Conservation (phyloP, 2,888 invertebrate genomes). For the Patella pellucida region DNA sequence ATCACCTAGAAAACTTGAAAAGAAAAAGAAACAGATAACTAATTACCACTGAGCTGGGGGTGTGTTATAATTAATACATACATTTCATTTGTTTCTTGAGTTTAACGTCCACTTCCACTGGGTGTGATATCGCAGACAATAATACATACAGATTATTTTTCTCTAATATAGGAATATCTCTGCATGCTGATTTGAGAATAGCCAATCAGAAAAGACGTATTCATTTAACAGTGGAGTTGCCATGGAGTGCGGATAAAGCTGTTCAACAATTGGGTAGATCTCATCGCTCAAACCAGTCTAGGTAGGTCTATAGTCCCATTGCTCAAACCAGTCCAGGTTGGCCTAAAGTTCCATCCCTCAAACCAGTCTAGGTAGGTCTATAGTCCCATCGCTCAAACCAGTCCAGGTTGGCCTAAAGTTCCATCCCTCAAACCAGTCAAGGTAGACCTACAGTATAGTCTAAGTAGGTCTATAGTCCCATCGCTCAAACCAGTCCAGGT, state of each 20-base stretch:
- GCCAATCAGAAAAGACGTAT: slow-evolving; percentile 64
- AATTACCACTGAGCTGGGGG: no score
- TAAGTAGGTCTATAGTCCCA: background rate
- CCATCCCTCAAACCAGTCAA: no score
- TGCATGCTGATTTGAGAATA: slow-evolving; percentile 64
- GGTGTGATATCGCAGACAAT: no score
- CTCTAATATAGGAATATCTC: slow-evolving; percentile 62
- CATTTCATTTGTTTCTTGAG: no score
- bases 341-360: no score
- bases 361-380: background rate
- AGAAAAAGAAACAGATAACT: no score
- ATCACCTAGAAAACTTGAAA: no score
- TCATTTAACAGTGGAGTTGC: slow-evolving; percentile 68
- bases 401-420: no score
- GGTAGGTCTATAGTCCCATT: slow-evolving; percentile 38
- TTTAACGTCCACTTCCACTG: no score
- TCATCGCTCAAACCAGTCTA: slow-evolving; percentile 68
- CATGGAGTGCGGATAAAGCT: slow-evolving; percentile 70
- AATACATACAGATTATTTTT: background rate
- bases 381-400: background rate
- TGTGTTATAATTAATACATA: no score
- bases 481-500: background rate
- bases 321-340: no score
- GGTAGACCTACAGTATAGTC: no score
- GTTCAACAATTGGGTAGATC: slow-evolving; percentile 70